Conservation (phyloP, 2,797 vertebrate species). For the Notolepis coatsorum region DNA sequence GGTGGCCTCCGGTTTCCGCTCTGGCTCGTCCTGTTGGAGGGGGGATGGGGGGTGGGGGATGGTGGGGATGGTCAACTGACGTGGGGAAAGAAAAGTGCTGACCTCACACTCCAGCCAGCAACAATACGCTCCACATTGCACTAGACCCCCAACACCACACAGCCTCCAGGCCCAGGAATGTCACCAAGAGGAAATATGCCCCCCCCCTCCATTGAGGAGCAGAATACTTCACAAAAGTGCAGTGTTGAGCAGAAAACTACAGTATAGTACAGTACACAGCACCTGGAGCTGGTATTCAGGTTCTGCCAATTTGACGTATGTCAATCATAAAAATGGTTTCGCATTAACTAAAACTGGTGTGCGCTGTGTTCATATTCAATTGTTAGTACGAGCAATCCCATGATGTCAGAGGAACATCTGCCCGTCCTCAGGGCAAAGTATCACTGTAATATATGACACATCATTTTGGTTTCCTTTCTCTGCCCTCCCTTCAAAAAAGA, state of each 20-base stretch:
- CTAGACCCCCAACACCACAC: slow-evolving; percentile 9
- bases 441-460: not conserved
- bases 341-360: not conserved
- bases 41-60: slow-evolving; percentile 33
- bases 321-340: not conserved
- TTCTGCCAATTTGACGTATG: not conserved
- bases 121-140: slow-evolving; percentile 64
- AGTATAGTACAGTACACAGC: too few relatives aligned
- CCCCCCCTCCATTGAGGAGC: slow-evolving; percentile 18
- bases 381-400: not conserved
- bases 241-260: not conserved
- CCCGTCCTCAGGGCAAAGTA: not conserved
- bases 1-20: slow-evolving; percentile 85
- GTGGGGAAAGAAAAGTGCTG: slow-evolving; percentile 81
- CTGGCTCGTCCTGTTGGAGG: slow-evolving; percentile 76
- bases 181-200: slow-evolving; percentile 73
- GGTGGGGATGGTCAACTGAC: slow-evolving; percentile 62
- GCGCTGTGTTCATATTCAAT: not conserved
- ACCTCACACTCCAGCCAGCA: slow-evolving; percentile 77
- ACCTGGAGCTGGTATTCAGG: not conserved
- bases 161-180: slow-evolving; percentile 69
- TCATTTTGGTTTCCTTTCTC: not conserved
- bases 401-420: not conserved
- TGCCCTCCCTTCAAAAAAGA: not conserved
- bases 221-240: slow-evolving; percentile 7